Percentiles rank a stretch among this genome's conserved stretches.
Evolutionary conservation across 1,140 invertebrate species (phyloP).

Genomic region (Vanessa atalanta): DNA sequence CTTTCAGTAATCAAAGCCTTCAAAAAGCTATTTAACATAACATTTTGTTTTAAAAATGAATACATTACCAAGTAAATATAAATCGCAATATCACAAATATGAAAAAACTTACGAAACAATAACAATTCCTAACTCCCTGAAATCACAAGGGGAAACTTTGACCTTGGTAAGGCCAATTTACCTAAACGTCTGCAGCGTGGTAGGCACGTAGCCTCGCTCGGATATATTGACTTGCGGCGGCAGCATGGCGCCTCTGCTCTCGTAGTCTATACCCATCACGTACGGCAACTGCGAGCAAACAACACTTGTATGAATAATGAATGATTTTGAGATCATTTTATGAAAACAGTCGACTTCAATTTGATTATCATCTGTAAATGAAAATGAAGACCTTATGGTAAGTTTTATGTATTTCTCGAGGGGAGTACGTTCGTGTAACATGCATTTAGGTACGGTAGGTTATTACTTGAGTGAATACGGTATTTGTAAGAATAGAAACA

Average conservation of each 20-base stretch:
- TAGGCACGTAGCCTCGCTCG: conserved; percentile 87
- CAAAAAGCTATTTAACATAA: no score
- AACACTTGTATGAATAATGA: conserved; percentile 36
- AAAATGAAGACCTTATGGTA: no score
- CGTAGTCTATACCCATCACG: conserved; percentile 88
- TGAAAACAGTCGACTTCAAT: neutral
- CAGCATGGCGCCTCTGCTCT: conserved; percentile 86
- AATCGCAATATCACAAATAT: neutral
- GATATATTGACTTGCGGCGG: conserved; percentile 91
- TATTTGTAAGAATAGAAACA: no score
- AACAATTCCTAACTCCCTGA: neutral
- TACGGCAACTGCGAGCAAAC: conserved; percentile 84
- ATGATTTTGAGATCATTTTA: neutral
- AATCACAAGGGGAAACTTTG: conserved; percentile 17
- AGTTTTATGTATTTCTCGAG: no score
- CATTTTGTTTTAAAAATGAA: no score
- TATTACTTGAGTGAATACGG: no score
- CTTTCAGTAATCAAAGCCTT: no score
- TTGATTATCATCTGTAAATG: neutral
- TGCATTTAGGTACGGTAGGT: no score
- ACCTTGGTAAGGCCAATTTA: conserved; percentile 53
- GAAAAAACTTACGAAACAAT: neutral
- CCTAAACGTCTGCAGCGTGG: conserved; percentile 87
- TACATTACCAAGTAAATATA: neutral
- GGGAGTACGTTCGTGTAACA: no score